A percentile compares a stretch with the other conserved stretches of the same genome.
phyloP scores from a whole-genome alignment of 2,888 invertebrate species.

The Deroplatys truncata region DNA sequence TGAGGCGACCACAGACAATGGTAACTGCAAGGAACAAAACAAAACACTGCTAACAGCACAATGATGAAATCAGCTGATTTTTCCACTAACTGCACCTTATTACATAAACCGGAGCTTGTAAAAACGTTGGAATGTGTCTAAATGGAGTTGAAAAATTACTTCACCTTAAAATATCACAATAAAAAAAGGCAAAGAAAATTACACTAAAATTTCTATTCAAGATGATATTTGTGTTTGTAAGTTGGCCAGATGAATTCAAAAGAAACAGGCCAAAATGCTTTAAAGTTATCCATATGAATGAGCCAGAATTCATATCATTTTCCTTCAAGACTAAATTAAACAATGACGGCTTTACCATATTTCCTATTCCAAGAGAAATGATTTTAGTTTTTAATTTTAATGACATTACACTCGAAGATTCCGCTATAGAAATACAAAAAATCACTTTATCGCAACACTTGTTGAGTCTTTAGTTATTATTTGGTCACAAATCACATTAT shows the following conservation, averaged over 20 bases:
- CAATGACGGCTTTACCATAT: neutral
- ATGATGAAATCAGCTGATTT: neutral
- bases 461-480: neutral
- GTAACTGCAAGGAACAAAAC: neutral
- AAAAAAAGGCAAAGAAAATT: neutral
- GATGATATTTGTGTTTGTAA: neutral
- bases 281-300: neutral
- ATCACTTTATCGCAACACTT: neutral
- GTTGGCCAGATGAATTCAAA: neutral
- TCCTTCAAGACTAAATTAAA: neutral
- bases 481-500: conserved; percentile 11
- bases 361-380: neutral
- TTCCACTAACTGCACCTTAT: neutral
- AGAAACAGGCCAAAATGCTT: neutral
- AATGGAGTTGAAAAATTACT: neutral
- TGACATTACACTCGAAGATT: neutral
- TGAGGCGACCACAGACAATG: neutral
- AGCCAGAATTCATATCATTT: neutral
- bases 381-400: neutral
- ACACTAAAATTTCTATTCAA: neutral
- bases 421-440: neutral
- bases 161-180: neutral
- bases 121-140: neutral
- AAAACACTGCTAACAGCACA: neutral
- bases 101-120: neutral